phyloP scores from a whole-genome alignment of 1,140 invertebrate species.

The Sycophila sp. region DNA sequence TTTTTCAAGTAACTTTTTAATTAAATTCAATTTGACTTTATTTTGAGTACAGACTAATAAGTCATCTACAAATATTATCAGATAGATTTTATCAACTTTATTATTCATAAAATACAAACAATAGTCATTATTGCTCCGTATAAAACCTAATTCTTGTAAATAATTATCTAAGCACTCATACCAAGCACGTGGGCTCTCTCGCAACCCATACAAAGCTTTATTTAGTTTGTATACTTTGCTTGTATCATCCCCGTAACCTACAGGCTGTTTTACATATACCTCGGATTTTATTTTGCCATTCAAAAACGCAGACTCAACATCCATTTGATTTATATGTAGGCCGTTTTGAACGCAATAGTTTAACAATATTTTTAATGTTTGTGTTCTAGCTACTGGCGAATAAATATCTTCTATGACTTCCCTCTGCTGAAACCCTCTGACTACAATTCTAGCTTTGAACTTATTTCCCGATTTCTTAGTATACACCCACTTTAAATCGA shows the following conservation, averaged over 20 bases:
- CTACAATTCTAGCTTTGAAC: conserved; percentile 44
- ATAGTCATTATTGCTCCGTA: conserved; percentile 44
- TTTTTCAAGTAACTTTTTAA: conserved; percentile 30
- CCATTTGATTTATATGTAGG: conserved; percentile 48
- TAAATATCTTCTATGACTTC: conserved; percentile 39
- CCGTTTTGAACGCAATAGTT: conserved; percentile 32
- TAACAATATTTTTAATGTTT: conserved; percentile 37
- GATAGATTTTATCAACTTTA: conserved; percentile 40
- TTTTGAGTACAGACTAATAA: conserved; percentile 45
- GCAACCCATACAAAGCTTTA: conserved; percentile 53
- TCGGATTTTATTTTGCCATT: conserved; percentile 54
- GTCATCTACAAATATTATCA: conserved; percentile 52
- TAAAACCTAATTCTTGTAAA: conserved; percentile 40
- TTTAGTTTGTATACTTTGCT: conserved; percentile 44
- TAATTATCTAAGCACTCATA: conserved; percentile 44
- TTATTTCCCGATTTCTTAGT: conserved; percentile 37
- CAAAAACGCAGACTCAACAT: conserved; percentile 58
- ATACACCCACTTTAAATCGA: conserved; percentile 43
- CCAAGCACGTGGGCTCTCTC: conserved; percentile 44
- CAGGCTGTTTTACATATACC: conserved; percentile 53
- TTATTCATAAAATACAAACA: conserved; percentile 45
- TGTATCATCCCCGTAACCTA: conserved; percentile 39
- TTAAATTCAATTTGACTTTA: conserved; percentile 12
- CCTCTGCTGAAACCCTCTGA: conserved; percentile 40
- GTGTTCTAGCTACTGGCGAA: conserved; percentile 40